These are phyloP conservation scores for Variabilichromis moorii DNA, from an alignment of 2,113 vertebrate genomes.

Conservation along the genomic window DNA sequence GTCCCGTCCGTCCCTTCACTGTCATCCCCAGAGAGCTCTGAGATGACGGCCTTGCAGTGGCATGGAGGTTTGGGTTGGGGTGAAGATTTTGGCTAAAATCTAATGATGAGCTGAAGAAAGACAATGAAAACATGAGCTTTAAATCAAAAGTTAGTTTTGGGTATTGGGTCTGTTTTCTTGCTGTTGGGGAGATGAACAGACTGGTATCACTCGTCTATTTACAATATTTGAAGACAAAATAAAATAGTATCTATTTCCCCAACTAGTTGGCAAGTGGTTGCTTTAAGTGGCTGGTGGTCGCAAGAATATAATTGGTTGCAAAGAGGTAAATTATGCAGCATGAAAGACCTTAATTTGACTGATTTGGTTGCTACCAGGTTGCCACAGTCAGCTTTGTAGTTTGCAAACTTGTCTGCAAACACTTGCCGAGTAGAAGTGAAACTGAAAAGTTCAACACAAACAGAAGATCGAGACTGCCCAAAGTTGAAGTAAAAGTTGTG, in stretches of 20 bases:
- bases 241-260: not conserved
- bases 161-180: not conserved
- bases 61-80: not conserved
- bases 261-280: not conserved
- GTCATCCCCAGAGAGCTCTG: slow-evolving; percentile 90
- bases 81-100: not conserved
- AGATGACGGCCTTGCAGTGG: not conserved
- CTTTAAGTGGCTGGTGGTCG: not conserved
- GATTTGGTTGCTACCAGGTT: not conserved
- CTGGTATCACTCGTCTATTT: not conserved
- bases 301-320: not conserved
- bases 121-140: not conserved
- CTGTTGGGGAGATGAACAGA: not conserved
- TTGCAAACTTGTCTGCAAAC: not conserved
- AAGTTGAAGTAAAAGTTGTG: not conserved
- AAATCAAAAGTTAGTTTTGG: not conserved
- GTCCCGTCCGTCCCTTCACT: slow-evolving; percentile 86
- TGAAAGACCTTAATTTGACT: not conserved
- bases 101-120: not conserved
- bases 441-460: not conserved
- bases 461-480: not conserved
- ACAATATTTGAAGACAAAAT: not conserved
- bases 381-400: not conserved
- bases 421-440: not conserved
- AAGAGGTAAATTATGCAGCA: not conserved